These are phyloP conservation scores for Pogonocichla stellata DNA, from an alignment of 2,113 vertebrate species.

Conservation along the genomic window DNA sequence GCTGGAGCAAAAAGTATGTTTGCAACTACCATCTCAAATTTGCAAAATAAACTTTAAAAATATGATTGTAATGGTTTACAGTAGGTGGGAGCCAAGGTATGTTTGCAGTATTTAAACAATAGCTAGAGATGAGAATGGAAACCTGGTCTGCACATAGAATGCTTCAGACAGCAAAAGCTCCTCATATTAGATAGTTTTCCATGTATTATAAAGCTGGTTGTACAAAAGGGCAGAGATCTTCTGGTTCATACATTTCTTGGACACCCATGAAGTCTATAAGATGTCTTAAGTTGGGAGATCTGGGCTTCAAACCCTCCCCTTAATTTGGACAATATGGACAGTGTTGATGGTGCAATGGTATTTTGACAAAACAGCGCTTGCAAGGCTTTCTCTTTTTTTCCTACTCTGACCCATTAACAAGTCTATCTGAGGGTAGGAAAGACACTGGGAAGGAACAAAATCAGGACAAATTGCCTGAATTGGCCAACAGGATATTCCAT, in stretches of 20 bases:
- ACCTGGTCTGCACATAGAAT: neutral
- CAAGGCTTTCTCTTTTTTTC: neutral
- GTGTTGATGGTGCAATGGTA: accelerated
- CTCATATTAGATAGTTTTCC: accelerated
- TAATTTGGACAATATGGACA: neutral
- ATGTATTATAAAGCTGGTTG: neutral
- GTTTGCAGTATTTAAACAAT: neutral
- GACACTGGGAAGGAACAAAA: neutral
- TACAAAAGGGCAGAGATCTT: neutral
- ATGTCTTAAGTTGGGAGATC: neutral
- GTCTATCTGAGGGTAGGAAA: neutral
- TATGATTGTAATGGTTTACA: neutral
- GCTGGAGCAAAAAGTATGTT: neutral
- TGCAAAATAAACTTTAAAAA: neutral
- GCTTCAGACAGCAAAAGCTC: neutral
- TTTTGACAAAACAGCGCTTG: neutral
- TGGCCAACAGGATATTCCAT: neutral
- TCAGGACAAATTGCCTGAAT: neutral
- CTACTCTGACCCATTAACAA: neutral
- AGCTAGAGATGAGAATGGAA: neutral
- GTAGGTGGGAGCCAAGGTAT: neutral
- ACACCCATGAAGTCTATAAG: neutral
- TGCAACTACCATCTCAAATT: neutral
- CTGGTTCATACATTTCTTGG: neutral
- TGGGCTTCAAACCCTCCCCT: neutral